Conservation (phyloP, 2,888 invertebrate genomes). For the Malthinus seriepunctatus region DNA sequence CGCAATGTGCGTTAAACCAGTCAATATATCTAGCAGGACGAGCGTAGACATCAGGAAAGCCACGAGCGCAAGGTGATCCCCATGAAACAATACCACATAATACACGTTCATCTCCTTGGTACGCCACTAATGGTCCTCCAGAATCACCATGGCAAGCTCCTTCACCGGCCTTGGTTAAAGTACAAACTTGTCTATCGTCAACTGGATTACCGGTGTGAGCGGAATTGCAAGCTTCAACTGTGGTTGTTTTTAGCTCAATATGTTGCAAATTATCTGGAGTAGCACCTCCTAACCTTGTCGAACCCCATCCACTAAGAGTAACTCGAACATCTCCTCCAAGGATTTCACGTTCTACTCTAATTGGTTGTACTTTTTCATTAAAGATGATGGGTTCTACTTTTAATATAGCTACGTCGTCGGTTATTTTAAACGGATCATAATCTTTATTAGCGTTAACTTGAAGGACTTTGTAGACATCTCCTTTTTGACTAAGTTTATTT, state of each 20-base stretch:
- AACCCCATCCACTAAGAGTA: slow-evolving; percentile 49
- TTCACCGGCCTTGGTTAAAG: slow-evolving; percentile 54
- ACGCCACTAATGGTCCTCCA: slow-evolving; percentile 58
- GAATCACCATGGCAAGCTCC: slow-evolving; percentile 62
- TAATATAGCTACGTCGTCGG: neutral
- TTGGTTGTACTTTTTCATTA: neutral
- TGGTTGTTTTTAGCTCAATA: slow-evolving; percentile 57
- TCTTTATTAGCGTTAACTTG: neutral
- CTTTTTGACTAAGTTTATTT: neutral
- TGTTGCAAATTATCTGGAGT: slow-evolving; percentile 60
- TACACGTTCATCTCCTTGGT: neutral
- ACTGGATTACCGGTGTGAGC: neutral
- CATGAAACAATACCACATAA: slow-evolving; percentile 26
- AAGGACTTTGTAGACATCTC: neutral
- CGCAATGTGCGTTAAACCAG: slow-evolving; percentile 20
- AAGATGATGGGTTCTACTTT: neutral
- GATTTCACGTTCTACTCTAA: slow-evolving; percentile 37
- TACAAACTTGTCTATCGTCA: neutral
- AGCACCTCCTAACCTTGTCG: slow-evolving; percentile 58
- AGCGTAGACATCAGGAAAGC: slow-evolving; percentile 24
- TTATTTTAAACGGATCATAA: neutral
- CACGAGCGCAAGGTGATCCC: slow-evolving; percentile 21
- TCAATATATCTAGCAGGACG: slow-evolving; percentile 12
- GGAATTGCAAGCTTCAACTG: slow-evolving; percentile 46
- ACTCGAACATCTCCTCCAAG: slow-evolving; percentile 42